Percentiles rank a stretch among this genome's conserved stretches.
Evolutionary conservation across 2,113 vertebrate species (phyloP).

Genomic region (Lepus europaeus): DNA sequence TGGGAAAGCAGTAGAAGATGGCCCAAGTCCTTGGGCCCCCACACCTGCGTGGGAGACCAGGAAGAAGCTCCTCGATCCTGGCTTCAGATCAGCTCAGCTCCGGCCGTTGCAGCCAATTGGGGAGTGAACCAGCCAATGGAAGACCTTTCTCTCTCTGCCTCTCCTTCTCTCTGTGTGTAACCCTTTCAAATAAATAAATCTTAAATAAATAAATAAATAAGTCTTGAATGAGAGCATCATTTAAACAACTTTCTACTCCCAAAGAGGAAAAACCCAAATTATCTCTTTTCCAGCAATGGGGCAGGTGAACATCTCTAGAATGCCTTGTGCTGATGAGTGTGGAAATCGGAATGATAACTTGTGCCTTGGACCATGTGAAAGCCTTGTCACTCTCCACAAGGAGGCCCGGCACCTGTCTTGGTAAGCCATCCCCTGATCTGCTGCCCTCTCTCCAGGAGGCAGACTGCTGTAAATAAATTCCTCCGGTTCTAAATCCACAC

Average conservation of each 20-base stretch:
- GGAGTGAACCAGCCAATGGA: no score
- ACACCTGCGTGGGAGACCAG: no score
- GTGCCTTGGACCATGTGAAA: neutral
- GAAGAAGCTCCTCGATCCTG: no score
- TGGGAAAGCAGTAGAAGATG: no score
- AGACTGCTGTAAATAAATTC: neutral
- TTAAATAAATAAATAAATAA: neutral
- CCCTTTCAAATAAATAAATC: no score
- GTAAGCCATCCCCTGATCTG: neutral
- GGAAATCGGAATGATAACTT: neutral
- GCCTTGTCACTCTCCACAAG: neutral
- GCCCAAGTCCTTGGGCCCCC: no score
- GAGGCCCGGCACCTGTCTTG: neutral
- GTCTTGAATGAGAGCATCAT: neutral
- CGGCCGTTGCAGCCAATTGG: no score
- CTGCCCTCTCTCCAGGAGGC: neutral
- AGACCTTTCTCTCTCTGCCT: no score
- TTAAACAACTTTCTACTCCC: neutral
- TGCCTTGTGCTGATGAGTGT: neutral
- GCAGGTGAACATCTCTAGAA: conserved; percentile 32
- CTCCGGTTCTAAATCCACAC: neutral
- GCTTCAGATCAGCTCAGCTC: no score
- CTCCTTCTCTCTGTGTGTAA: no score
- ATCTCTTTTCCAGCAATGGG: neutral
- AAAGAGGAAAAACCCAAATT: neutral